Evolutionary conservation across 2,888 invertebrate genomes (phyloP).

Genomic region (Conchocele bisecta): DNA sequence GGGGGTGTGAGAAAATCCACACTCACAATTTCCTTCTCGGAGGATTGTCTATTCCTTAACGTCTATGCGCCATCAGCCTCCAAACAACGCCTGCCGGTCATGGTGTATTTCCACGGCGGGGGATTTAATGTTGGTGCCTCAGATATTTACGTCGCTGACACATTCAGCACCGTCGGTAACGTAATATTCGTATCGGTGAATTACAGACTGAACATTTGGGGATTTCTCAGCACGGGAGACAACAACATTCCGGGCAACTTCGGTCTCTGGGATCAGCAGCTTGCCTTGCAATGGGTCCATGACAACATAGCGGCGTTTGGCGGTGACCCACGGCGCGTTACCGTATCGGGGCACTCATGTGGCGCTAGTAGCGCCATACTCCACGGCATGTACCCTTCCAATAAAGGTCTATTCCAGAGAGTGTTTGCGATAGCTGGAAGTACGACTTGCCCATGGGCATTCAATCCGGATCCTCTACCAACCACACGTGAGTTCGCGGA

Average conservation of each 20-base stretch:
- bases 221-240: slow-evolving; percentile 1
- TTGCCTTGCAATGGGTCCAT: slow-evolving; percentile 4
- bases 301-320: neutral
- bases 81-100: neutral
- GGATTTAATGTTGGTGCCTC: neutral
- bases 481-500: no score
- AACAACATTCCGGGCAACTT: neutral
- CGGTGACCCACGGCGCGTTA: neutral
- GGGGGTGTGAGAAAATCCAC: no score
- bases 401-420: neutral
- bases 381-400: neutral
- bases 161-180: neutral
- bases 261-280: neutral
- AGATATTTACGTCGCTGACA: neutral
- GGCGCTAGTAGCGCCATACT: neutral
- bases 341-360: neutral
- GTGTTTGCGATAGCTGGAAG: neutral
- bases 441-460: no score
- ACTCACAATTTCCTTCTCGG: no score
- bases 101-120: neutral
- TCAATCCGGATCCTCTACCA: no score
- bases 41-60: slow-evolving; percentile 1
- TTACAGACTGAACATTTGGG: neutral
- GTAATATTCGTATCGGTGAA: slow-evolving; percentile 3
- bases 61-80: neutral